Evolutionary conservation across 2,888 invertebrate genomes (phyloP), one percentile per base, ranked within the genome.

Genomic region (Ecdyonurus torrentis): DNA sequence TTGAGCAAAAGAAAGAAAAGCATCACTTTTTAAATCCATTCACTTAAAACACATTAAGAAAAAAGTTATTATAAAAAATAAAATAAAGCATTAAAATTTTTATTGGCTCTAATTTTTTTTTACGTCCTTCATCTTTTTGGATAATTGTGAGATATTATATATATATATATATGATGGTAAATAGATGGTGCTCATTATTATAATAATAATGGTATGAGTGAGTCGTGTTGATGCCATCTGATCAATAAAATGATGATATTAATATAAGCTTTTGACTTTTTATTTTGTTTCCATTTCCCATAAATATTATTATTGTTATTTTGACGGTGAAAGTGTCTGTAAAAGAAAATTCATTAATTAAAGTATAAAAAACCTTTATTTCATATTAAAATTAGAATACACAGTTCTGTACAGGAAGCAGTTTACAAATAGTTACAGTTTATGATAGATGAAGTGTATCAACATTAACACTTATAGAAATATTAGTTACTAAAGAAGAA

Each of bases 91-190:
- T 55, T 50, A 50, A 10, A 50, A 50, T 50, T 50, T 18, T 50
- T 55, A 55, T 55, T 55, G 55, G 55, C 55, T 55, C 55, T 55
- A 22, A 55, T 55, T 55, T 55, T n/a, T 55, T 55, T 55, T 55
- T 55, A 37, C 37, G 55, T 55, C n/a, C 55, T 55, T n/a, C 55
- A 55, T 55, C 22, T 55, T n/a, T 55, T 55, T 55, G 55, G 55
- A 55, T 55, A n/a, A 22, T 20, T 55, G n/a, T 55, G 55, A 55
- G 55, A 20, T 55, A 55, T 55, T 55, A 20, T 55, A 20, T 10
- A 10, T 5, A 55, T 55, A 20, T 55, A 20, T 10, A 10, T 5
- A 55, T 22, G 37, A 37, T 37, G 37, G 37, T 37, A 37, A 10
- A 37, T 37, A 37, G 37, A 37, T 37, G 37, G 37, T 37, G 37